Evolutionary conservation across 2,797 vertebrate genomes (phyloP), one percentile per base, ranked within the genome.

Genomic region (Phrynocephalus guinanensis): DNA sequence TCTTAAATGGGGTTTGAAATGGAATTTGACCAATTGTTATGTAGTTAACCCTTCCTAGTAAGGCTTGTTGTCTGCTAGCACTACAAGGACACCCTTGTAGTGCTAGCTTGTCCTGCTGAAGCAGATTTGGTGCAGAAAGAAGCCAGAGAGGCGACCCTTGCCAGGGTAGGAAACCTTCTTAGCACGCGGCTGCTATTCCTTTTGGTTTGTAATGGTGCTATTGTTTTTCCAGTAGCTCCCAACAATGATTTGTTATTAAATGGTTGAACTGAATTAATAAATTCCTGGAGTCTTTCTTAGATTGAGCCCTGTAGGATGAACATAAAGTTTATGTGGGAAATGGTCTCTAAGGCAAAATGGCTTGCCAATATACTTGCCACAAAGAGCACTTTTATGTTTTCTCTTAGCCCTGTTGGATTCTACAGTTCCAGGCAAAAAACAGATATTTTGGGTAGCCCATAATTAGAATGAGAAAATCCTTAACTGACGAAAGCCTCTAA

Each of bases 211-310:
- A 33, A 84, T 76, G 20, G 30, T 16, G 24, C 24, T 24, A 44
- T 7, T 44, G 4, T 38, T 50, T 44, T 3, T 72, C 15, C 68
- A 33, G 26, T 5, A 11, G 75, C 24, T 28, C 22, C 63, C 38
- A 70, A 3, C 28, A 28, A 78, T 0, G 22, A 50, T 83, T 83
- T 66, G 13, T 83, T 50, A 87, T 87, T 87, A 85, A 90, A 87
- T 15, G 3, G 26, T 44, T 71, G 3, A 13, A 71, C 33, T 50
- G 38, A 63, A 7, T 50, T 20, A 85, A 50, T 5, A 13, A 67
- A 48, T 44, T 71, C 15, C 66, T 52, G 28, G 16, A 10, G 33
- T 75, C n/a, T 70, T 87, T 68, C 50, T 60, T 84, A 30, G 30
- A 70, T 60, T 16, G 13, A 38, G 30, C 3, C 22, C 0, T 20